Evolutionary conservation across 2,113 vertebrate species (phyloP), one percentile per base, ranked within the genome.

Genomic region (Paedocypris sp.): DNA sequence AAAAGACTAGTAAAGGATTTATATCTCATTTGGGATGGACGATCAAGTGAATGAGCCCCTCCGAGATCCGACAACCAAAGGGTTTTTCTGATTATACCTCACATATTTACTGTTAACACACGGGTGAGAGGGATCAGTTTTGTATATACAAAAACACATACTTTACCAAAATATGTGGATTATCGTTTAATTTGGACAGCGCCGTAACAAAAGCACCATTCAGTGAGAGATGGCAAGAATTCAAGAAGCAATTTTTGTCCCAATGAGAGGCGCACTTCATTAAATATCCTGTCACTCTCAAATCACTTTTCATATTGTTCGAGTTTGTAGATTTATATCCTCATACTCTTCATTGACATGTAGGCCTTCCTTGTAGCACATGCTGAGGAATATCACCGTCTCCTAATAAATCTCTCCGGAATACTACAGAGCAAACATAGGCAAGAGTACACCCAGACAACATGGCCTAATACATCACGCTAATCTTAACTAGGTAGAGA

Each of bases 191-290:
- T 69, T 53, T 65, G 57, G 49, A 35, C 22, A 15, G n/a, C 51
- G 18, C 48, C 43, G 53, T 25, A 73, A 68, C 69, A 73, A 71
- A 66, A 71, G 48, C 15, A 62, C 46, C 36, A 73, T 71, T 77
- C 64, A 73, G 15, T 16, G 35, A 56, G 35, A 41, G 8, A n/a
- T 66, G 73, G 72, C 73, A 8, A 2, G 2, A 10, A 13, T 60
- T 67, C 75, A 73, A 42, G 62, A 10, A 49, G 59, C 42, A 71
- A 60, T 67, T 45, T 73, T 54, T 36, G 26, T n/a, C 23, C 48
- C 56, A 57, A 65, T 66, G 60, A 70, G 59, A 67, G 59, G 58
- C n/a, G n/a, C n/a, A n/a, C n/a, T n/a, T n/a, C n/a, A n/a, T n/a
- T n/a, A n/a, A n/a, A n/a, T n/a, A n/a, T 53, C 28, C 54, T 60